Evolutionary conservation across 2,113 vertebrate species (phyloP).

Genomic region (Phalacrocorax aristotelis): DNA sequence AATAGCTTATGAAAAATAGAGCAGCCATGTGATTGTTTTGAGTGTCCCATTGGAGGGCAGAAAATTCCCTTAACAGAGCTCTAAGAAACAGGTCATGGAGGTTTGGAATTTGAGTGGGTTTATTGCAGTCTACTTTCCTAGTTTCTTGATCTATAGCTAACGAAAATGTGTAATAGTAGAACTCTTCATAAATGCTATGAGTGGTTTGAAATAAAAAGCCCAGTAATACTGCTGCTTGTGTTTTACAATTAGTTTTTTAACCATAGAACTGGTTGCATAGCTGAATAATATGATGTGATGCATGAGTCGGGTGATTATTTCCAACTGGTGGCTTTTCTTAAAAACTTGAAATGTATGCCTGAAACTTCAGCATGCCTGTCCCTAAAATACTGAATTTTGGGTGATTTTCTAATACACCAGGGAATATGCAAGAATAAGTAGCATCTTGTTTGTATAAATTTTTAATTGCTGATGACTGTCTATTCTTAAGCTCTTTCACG

Average conservation of each 20-base stretch:
- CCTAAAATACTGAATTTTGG: background rate
- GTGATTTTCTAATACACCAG: background rate
- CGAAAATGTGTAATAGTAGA: background rate
- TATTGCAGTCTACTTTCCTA: background rate
- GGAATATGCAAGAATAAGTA: background rate
- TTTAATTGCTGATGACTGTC: background rate
- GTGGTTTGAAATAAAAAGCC: background rate
- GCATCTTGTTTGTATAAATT: rapidly evolving
- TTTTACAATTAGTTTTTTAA: background rate
- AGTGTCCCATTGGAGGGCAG: background rate
- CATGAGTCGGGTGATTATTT: background rate
- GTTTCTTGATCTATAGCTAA: background rate
- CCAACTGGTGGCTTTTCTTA: background rate
- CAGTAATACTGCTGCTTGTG: background rate
- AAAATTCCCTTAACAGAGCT: background rate
- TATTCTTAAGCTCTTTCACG: background rate
- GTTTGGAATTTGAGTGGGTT: background rate
- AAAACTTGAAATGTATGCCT: background rate
- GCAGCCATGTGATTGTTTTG: background rate
- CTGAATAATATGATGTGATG: background rate
- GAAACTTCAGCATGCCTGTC: background rate
- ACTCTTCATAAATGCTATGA: background rate
- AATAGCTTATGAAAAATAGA: background rate
- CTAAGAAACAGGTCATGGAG: background rate
- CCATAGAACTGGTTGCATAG: background rate